Conservation (phyloP, 1,140 invertebrate genomes). For the Musca domestica region DNA sequence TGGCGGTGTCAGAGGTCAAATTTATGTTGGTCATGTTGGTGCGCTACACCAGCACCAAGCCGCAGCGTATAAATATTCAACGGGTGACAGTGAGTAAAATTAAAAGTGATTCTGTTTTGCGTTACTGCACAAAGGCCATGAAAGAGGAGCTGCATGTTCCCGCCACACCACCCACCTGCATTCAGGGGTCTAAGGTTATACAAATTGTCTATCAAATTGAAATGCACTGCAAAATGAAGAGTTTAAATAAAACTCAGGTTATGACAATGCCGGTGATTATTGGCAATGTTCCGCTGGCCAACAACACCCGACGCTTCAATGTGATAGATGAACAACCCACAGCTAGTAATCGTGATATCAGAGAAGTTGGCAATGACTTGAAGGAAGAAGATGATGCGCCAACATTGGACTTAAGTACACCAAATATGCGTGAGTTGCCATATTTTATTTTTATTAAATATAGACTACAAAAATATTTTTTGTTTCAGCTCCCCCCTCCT, state of each 20-base stretch:
- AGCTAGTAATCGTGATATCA: neutral
- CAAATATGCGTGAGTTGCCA: slow-evolving; percentile 1
- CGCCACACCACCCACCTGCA: slow-evolving; percentile 64
- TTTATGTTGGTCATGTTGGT: slow-evolving; percentile 56
- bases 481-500: slow-evolving; percentile 37
- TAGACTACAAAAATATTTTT: neutral
- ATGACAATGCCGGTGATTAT: slow-evolving; percentile 57
- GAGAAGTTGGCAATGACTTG: neutral
- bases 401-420: neutral
- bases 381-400: neutral
- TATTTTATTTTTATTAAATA: neutral
- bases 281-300: slow-evolving; percentile 57
- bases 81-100: slow-evolving; percentile 58
- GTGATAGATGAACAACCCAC: slow-evolving; percentile 42
- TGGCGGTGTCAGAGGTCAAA: slow-evolving; percentile 56
- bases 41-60: slow-evolving; percentile 54
- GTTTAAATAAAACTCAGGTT: slow-evolving; percentile 55
- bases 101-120: slow-evolving; percentile 57
- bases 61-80: slow-evolving; percentile 57
- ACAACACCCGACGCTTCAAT: slow-evolving; percentile 26
- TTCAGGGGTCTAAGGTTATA: slow-evolving; percentile 67
- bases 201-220: slow-evolving; percentile 69
- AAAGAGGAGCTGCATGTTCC: slow-evolving; percentile 59
- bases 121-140: slow-evolving; percentile 38
- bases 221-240: slow-evolving; percentile 55